Base-by-base conservation (phyloP, 2,797 vertebrate genomes). In the Typhlichthys subterraneus region DNA sequence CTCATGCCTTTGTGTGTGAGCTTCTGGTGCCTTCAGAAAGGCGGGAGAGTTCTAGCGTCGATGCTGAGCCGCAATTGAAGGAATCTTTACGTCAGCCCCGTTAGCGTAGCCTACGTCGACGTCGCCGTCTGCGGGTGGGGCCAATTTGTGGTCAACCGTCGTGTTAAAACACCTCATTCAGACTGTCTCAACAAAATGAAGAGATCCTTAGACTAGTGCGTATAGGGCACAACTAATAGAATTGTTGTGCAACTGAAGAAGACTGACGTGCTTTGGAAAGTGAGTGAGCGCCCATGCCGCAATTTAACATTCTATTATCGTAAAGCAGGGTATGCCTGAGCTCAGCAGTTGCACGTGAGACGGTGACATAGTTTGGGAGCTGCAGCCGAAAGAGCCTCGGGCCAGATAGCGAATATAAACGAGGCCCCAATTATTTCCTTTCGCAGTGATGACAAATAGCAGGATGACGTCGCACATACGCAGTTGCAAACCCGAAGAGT, bases 401-500 rank as follows among this genome's bases (percentile, higher is more conserved):
- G 79, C 64, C 46, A 50, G 60, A 72, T 45, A 65, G 61, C 1
- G 19, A 74, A 71, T 17, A 45, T 10, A 38, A 70, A 69, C 76
- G 55, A 73, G 75, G 76, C 69, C 54, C 61, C 49, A 53, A 12
- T 54, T 60, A 67, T 70, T 68, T 64, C 61, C 46, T 6, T 53
- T 56, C 57, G 46, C 14, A 6, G 29, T 19, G 46, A 45, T n/a
- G 12, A 29, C n/a, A 42, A 53, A 42, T 23, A 53, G 38, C 62
- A 23, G 29, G 66, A 57, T 59, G 83, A 61, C 75, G 74, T 60
- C 69, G 38, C 12, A 48, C 17, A 85, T 84, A 85, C 79, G 75
- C 80, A 79, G 70, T 77, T 67, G 79, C 85, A 80, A 82, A 87
- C 89, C 83, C 76, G 85, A 77, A 79, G 77, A 69, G 51, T 67